phyloP scores from a whole-genome alignment of 2,888 invertebrate genomes.

The Oxystoma pomonae region DNA sequence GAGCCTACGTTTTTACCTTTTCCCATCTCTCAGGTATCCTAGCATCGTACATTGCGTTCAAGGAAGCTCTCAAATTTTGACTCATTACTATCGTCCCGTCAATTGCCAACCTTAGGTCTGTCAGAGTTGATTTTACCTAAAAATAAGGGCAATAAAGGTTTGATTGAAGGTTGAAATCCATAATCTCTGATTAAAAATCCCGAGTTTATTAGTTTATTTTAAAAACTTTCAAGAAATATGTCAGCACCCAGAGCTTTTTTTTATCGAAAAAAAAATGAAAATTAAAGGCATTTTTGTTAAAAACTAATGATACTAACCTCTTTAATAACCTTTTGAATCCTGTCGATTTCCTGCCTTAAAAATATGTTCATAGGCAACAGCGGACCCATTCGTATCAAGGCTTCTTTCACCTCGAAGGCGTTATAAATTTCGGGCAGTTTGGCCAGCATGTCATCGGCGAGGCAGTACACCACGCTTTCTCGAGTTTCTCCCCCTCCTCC shows the following conservation, averaged over 20 bases:
- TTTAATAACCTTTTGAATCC: conserved; percentile 84
- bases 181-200: too few species aligned
- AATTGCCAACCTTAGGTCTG: conserved; percentile 89
- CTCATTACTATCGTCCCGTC: conserved; percentile 98
- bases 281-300: neutral
- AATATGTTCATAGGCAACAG: conserved; percentile 96
- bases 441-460: conserved; percentile 89
- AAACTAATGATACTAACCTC: conserved; percentile 33
- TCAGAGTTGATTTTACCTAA: conserved; percentile 63
- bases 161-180: too few species aligned
- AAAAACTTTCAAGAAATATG: too few species aligned
- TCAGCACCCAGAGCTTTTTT: too few species aligned
- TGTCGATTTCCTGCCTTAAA: conserved; percentile 72
- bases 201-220: too few species aligned
- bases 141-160: too few species aligned
- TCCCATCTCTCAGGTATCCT: conserved; percentile 89
- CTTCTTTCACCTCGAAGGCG: conserved; percentile 85
- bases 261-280: too few species aligned
- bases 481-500: conserved; percentile 87
- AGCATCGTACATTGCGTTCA: conserved; percentile 97
- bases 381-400: conserved; percentile 86
- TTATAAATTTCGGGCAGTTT: conserved; percentile 84
- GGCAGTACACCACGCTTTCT: conserved; percentile 85
- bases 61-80: conserved; percentile 77
- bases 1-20: too few species aligned